Percentiles rank a stretch among this genome's conserved stretches.
Conservation (phyloP, 53 echinoderm and acorn worm genomes). For the Holothuria leucospilota region DNA sequence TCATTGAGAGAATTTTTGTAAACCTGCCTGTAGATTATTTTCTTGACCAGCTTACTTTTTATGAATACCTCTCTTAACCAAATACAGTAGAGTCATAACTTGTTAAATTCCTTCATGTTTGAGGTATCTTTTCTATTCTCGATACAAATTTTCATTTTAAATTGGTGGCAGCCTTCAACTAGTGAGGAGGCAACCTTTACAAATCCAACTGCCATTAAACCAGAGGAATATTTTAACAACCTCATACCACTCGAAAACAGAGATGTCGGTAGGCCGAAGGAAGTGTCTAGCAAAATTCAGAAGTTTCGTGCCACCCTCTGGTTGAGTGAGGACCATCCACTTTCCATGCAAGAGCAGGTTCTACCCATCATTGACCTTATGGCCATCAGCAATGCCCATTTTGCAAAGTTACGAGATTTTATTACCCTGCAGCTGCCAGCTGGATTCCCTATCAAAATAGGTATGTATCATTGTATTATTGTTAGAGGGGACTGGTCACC, state of each 20-base stretch:
- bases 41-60: no score
- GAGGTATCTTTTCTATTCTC: no score
- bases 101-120: no score
- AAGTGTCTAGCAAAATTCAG: slow-evolving; percentile 81
- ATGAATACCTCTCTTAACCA: no score
- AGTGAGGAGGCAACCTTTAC: slow-evolving; percentile 54
- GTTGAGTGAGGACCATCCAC: slow-evolving; percentile 90
- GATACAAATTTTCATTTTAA: no score
- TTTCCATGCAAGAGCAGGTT: slow-evolving; percentile 96
- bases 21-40: no score
- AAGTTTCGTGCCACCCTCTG: slow-evolving; percentile 96
- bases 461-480: slow-evolving; percentile 42
- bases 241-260: slow-evolving; percentile 73
- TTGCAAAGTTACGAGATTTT: slow-evolving; percentile 93
- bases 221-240: slow-evolving; percentile 93
- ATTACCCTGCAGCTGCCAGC: slow-evolving; percentile 91
- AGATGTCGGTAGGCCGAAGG: slow-evolving; percentile 92
- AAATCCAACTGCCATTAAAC: slow-evolving; percentile 89
- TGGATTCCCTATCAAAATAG: slow-evolving; percentile 96
- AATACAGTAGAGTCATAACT: no score
- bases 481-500: no score
- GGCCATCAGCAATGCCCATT: slow-evolving; percentile 99
- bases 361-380: slow-evolving; percentile 97
- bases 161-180: slow-evolving; percentile 48
- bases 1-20: no score